Conservation (phyloP, 2,113 vertebrate species). For the Cyphomyrus plagiostoma region DNA sequence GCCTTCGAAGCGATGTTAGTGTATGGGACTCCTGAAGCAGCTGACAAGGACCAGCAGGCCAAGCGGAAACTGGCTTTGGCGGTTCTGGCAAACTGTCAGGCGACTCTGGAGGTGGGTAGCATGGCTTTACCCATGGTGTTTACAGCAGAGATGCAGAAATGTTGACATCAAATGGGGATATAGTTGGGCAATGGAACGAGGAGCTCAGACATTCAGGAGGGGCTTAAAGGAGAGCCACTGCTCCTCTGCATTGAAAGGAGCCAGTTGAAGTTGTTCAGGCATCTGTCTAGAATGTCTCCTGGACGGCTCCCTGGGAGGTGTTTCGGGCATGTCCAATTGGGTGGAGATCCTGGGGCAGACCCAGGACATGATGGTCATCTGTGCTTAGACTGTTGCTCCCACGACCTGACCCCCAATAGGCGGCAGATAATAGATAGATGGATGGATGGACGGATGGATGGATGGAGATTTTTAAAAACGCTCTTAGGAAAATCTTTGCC, state of each 20-base stretch:
- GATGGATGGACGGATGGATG: neutral
- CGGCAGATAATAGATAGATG: neutral
- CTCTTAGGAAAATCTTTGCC: neutral
- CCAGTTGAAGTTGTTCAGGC: neutral
- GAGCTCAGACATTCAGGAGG: neutral
- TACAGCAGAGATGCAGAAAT: no score
- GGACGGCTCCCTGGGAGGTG: neutral
- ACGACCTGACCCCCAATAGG: neutral
- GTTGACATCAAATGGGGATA: neutral
- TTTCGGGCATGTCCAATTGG: neutral
- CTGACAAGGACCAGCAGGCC: neutral
- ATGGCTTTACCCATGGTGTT: neutral
- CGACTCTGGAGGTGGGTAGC: neutral
- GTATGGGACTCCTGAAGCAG: neutral
- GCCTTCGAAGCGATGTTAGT: neutral
- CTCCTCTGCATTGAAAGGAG: neutral
- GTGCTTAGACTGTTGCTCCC: neutral
- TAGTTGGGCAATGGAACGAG: neutral
- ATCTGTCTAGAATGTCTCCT: neutral
- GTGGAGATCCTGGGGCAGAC: neutral
- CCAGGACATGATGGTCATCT: neutral
- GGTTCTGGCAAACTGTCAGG: neutral
- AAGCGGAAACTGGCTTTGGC: neutral
- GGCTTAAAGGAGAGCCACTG: neutral
- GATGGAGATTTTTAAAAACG: neutral